phyloP scores from a whole-genome alignment of 1,140 invertebrate species.

The Proales similis region DNA sequence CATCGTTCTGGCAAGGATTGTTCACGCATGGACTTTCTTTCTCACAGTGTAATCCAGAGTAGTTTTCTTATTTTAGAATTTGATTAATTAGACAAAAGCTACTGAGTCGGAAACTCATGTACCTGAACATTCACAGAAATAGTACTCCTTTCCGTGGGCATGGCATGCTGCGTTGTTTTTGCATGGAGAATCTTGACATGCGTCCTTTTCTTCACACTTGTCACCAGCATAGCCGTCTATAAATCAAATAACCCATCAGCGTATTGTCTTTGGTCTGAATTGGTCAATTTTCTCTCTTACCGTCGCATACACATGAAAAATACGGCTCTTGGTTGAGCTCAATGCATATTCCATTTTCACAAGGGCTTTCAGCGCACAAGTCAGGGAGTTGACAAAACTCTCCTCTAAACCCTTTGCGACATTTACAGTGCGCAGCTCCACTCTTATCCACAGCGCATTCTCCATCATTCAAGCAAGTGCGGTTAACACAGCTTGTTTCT shows the following conservation, averaged over 20 bases:
- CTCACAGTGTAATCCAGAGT: not conserved
- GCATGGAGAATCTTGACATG: conserved; percentile 38
- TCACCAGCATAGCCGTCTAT: not conserved
- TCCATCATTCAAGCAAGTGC: too few species aligned
- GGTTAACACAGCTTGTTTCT: too few species aligned
- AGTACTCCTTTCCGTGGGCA: not conserved
- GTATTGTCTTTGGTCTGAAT: not conserved
- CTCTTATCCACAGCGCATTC: too few species aligned
- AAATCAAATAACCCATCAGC: too few species aligned
- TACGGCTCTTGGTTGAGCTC: too few species aligned
- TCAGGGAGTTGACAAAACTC: not conserved
- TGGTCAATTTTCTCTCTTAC: too few species aligned
- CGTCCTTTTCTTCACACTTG: not conserved
- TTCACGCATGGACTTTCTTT: conserved; percentile 26
- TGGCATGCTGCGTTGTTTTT: conserved; percentile 40
- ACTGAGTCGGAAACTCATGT: too few species aligned
- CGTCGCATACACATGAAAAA: too few species aligned
- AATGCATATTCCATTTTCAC: not conserved
- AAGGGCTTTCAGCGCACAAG: not conserved
- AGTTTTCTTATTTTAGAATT: not conserved
- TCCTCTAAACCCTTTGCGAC: too few species aligned
- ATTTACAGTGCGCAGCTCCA: too few species aligned
- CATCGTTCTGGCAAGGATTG: conserved; percentile 39
- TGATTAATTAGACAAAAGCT: too few species aligned
- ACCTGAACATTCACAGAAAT: too few species aligned